These are phyloP conservation scores for Melanerpes aurifrons DNA, from an alignment of 2,113 vertebrate genomes.

Conservation along the genomic window DNA sequence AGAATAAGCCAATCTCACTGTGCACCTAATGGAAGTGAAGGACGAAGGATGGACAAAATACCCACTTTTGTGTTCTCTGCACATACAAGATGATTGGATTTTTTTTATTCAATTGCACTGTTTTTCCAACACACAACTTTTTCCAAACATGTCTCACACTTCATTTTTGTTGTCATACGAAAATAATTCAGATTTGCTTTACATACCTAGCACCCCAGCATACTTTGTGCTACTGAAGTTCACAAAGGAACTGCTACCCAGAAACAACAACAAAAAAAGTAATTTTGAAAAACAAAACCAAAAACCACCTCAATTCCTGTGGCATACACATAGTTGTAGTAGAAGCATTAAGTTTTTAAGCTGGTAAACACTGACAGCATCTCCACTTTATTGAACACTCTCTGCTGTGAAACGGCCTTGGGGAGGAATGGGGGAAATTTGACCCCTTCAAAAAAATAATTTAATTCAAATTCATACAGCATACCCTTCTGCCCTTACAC, in stretches of 20 bases:
- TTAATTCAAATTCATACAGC: conserved; percentile 19
- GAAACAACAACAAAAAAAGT: background rate
- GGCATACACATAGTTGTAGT: background rate
- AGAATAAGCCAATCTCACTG: background rate
- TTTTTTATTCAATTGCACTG: background rate
- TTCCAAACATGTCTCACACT: background rate
- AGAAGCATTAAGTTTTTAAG: background rate
- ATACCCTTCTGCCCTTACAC: background rate
- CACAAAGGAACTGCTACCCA: background rate
- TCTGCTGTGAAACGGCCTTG: background rate
- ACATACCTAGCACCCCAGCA: background rate
- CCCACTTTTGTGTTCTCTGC: background rate
- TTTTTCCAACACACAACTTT: background rate
- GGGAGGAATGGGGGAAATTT: background rate
- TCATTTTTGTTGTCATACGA: background rate
- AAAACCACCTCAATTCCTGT: background rate
- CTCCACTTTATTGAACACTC: background rate
- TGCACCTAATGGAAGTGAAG: background rate
- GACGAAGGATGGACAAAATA: too few relatives aligned
- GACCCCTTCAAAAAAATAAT: background rate
- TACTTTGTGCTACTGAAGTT: background rate
- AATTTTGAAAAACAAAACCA: background rate
- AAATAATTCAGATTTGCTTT: background rate
- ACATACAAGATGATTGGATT: fast-evolving
- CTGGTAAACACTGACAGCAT: background rate